Base-by-base conservation (phyloP, 2,113 vertebrate genomes). In the Coreoperca whiteheadi region DNA sequence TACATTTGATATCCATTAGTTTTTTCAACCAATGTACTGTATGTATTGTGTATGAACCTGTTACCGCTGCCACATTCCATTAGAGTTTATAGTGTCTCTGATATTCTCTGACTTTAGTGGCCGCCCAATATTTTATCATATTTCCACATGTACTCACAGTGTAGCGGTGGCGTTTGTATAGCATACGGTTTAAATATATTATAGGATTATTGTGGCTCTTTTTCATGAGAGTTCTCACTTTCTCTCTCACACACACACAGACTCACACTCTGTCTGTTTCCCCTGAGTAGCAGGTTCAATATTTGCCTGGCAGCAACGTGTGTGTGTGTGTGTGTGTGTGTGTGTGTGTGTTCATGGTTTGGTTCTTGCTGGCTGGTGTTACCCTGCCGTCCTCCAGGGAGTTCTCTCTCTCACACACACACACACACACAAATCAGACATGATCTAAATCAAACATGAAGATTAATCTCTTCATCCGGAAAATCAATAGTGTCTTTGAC, bases 281-380 rank as follows among this genome's bases (percentile, higher is more conserved):
- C 87, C 65, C 32, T 50, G 57, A 75, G 72, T 11, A 73, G 69
- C 34, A 80, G 59, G n/a, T 87, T 78, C 74, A 92, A 90, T 87
- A 89, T 90, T 90, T 87, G 20, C 59, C 59, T 71, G 68, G 75
- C 83, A 77, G 79, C 2, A 50, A 23, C 6, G 32, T 64, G 67
- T 85, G 79, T 83, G 54, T 28, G 57, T 59, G n/a, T 34, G 32
- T 64, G 67, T 85, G 79, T 83, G 54, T 28, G 57, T 59, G n/a
- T 34, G 32, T 64, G 67, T 85, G 79, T 83, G 54, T 28, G 57
- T 59, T 59, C 79, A 75, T 28, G 74, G 77, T 64, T 80, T 43
- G 20, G 68, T 68, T n/a, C 6, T 34, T 15, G 74, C 32, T 81
- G 56, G 63, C 70, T 72, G 53, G 56, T 63, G 68, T 78, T 69